Conservation (phyloP, 1,140 invertebrate species). For the Eueides isabella region DNA sequence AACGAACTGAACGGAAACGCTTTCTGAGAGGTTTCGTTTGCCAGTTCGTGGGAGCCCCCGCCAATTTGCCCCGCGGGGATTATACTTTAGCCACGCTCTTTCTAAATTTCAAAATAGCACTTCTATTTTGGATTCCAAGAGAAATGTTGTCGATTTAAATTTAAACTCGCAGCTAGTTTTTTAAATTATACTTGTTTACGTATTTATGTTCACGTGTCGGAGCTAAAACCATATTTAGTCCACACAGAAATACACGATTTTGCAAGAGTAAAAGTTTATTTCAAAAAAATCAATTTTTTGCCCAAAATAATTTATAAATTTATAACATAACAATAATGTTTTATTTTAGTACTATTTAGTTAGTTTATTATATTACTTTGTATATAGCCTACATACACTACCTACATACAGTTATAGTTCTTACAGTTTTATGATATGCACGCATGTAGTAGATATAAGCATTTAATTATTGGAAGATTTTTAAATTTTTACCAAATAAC, state of each 20-base stretch:
- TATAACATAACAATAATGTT: too few relatives aligned
- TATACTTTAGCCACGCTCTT: conserved; percentile 15
- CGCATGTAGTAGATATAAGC: too few relatives aligned
- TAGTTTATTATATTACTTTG: too few relatives aligned
- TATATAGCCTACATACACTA: too few relatives aligned
- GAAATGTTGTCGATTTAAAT: conserved; percentile 1
- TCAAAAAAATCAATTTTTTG: neutral
- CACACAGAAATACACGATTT: too few relatives aligned
- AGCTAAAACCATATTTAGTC: neutral
- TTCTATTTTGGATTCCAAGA: neutral
- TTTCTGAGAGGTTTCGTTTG: conserved; percentile 41
- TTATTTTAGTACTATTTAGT: too few relatives aligned
- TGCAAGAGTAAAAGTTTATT: too few relatives aligned
- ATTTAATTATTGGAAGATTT: too few relatives aligned
- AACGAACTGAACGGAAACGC: conserved; percentile 45
- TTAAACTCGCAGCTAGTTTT: neutral
- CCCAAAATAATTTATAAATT: too few relatives aligned
- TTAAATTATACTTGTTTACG: neutral
- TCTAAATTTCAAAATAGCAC: conserved; percentile 23
- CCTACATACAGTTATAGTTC: too few relatives aligned
- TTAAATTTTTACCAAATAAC: too few relatives aligned
- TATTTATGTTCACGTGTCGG: neutral
- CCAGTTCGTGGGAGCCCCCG: conserved; percentile 30
- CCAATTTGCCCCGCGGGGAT: conserved; percentile 23
- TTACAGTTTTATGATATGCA: too few relatives aligned